Evolutionary conservation across 1,140 invertebrate genomes (phyloP), one percentile per base, ranked within the genome.

Genomic region (Leptinotarsa lineolata): DNA sequence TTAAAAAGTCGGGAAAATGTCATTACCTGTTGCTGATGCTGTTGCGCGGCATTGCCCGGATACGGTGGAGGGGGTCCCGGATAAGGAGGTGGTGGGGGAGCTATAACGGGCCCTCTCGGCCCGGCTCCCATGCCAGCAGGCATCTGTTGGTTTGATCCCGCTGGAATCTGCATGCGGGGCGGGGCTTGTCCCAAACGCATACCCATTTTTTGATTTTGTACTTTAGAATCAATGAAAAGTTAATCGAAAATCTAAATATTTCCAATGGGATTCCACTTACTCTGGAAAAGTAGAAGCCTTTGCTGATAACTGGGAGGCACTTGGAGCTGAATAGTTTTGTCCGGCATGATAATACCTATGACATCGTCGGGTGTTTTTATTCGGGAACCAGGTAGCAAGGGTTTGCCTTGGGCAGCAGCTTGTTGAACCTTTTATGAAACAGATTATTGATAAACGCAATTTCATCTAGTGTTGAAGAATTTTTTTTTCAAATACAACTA

Each of bases 41-140:
- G 76, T 65, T 80, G 79, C n/a, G 82, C 85, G 16, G 86, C 84
- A 72, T 86, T 87, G 44, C 88, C 89, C 67, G 91, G 90, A 84
- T 91, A 91, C 3, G 91, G 91, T 30, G 90, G 90, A 16, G 89
- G 90, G 22, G 88, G 88, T 30, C 87, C 88, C 11, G 88, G 88
- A 82, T 88, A 88, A 39, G 90, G 90, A 39, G 90, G 90, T 18
- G 90, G 90, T 4, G 88, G 88, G 8, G 89, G 88, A 4, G 88
- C 74, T 64, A 78, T 58, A 22, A 71, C 60, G 0, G 15, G 15
- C 72, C 76, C 70, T 44, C 78, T 70, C 2, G 72, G 76, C 65
- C 83, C 81, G 6, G 75, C 64, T 39, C 48, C 70, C 16, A 79
- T 69, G 60, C 78, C 74, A 81, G 81, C 80, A 84, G 85, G 59